Evolutionary conservation across 2,113 vertebrate species (phyloP).

Genomic region (Eulemur rufifrons): DNA sequence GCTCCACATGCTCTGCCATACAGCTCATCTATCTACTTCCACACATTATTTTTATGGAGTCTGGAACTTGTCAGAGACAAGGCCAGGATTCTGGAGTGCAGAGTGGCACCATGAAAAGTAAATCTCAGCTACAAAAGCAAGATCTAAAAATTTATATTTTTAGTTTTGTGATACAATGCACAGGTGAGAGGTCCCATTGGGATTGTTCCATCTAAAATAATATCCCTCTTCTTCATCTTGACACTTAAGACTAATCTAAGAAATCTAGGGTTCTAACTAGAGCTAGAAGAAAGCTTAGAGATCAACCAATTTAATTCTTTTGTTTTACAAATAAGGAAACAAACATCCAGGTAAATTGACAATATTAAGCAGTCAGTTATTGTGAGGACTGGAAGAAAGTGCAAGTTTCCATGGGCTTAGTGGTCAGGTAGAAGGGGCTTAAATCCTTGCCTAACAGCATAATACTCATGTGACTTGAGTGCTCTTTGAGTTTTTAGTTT

Average conservation of each 20-base stretch:
- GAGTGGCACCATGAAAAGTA: not conserved
- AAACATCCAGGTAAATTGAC: not conserved
- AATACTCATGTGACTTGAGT: not conserved
- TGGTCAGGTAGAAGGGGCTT: not conserved
- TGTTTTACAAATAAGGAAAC: not conserved
- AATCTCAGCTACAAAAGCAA: not conserved
- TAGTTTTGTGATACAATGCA: not conserved
- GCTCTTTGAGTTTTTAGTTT: not conserved
- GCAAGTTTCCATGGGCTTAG: not conserved
- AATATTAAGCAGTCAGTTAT: not conserved
- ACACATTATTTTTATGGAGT: not conserved
- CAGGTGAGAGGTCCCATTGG: not conserved
- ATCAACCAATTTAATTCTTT: not conserved
- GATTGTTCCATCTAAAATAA: not conserved
- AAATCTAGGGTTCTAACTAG: not conserved
- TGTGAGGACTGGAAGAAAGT: not conserved
- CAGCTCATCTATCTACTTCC: not conserved
- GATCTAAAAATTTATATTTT: not conserved
- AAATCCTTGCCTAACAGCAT: not conserved
- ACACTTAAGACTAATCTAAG: not conserved
- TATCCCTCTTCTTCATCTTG: not conserved
- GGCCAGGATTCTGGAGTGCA: not conserved
- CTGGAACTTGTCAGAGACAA: not conserved
- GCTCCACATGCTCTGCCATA: not conserved
- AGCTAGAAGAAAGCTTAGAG: not conserved